Percentiles rank a stretch among this genome's conserved stretches.
Evolutionary conservation across 2,888 invertebrate genomes (phyloP).

Genomic region (Hoplodrina blanda): DNA sequence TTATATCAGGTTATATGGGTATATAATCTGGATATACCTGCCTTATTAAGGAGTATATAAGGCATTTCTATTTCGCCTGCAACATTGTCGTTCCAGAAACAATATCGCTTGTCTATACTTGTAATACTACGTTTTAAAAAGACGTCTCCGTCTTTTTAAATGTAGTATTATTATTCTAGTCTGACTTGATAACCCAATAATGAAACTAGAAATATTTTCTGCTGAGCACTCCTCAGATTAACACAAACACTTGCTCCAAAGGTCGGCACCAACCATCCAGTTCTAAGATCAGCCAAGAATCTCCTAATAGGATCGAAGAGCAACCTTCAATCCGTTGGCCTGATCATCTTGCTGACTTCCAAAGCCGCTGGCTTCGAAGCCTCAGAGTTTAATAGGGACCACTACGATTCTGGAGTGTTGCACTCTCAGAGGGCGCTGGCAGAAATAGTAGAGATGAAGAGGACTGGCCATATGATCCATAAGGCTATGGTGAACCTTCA

Average conservation of each 20-base stretch:
- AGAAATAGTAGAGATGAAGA: slow-evolving; percentile 88
- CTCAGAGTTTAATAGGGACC: slow-evolving; percentile 68
- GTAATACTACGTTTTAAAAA: too few relatives aligned
- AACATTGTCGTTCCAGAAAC: too few relatives aligned
- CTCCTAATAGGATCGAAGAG: slow-evolving; percentile 86
- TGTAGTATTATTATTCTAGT: too few relatives aligned
- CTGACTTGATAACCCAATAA: too few relatives aligned
- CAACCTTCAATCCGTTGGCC: slow-evolving; percentile 85
- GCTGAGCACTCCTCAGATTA: neutral
- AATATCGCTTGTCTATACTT: too few relatives aligned
- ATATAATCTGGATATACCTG: too few relatives aligned
- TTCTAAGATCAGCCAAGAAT: slow-evolving; percentile 85
- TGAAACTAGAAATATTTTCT: too few relatives aligned
- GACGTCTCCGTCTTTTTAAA: too few relatives aligned
- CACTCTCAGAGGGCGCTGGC: slow-evolving; percentile 88
- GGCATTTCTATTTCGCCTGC: too few relatives aligned
- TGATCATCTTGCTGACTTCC: slow-evolving; percentile 82
- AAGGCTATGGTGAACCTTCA: slow-evolving; percentile 85
- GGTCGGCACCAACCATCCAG: slow-evolving; percentile 86
- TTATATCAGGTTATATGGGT: too few relatives aligned
- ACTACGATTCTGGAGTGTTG: slow-evolving; percentile 81
- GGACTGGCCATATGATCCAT: slow-evolving; percentile 86
- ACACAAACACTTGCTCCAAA: slow-evolving; percentile 42
- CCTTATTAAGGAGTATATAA: too few relatives aligned
- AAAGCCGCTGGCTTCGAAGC: slow-evolving; percentile 83